Base-by-base conservation (phyloP, 2,888 invertebrate species). In the Spodoptera exigua region DNA sequence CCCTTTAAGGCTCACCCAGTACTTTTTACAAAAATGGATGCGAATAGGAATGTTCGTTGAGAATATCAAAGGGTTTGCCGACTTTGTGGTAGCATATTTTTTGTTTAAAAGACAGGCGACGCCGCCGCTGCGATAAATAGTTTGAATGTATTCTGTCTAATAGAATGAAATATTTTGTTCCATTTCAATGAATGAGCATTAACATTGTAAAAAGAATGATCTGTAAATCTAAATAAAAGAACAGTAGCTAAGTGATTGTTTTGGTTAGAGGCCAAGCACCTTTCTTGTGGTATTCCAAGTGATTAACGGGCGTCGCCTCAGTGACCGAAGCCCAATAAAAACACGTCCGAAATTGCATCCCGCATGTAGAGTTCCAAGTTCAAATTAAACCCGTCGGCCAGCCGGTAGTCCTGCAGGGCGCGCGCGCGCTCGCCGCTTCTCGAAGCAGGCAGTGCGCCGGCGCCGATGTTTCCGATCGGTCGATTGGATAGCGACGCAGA, bases 381-480 rank as follows among this genome's bases (percentile, higher is more conserved):
- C 87, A 86, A 89, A 89, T 89, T 89, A 87, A 89, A 87, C 81
- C 73, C 75, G 81, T 82, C 80, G 70, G 68, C 46, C 73, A 71
- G 51, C 76, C 44, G 55, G 58, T 77, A 63, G 81, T 82, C 84
- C 83, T 81, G 80, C 74, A 73, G 70, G 72, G 75, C 76, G 69
- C 64, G 55, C 64, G 55, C 64, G 64, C 74, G 65, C 74, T 55
- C 57, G 32, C 61, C 43, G 27, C 69, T 66, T 66, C 68, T 73
- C 65, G 52, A 48, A 45, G 43, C 70, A 52, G 69, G 70, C 89
- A 93, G 93, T 93, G 87, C 89, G 89, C 87, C 69, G 78, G 86
- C 87, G 91, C 85, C 86, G 83, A 86, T 85, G 89, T 83, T 76
- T 87, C 85, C 78, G 91, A 85, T 83, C 91, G 92, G 90, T 85